Evolutionary conservation across 2,797 vertebrate genomes (phyloP).

Genomic region (Onychomys torridus): DNA sequence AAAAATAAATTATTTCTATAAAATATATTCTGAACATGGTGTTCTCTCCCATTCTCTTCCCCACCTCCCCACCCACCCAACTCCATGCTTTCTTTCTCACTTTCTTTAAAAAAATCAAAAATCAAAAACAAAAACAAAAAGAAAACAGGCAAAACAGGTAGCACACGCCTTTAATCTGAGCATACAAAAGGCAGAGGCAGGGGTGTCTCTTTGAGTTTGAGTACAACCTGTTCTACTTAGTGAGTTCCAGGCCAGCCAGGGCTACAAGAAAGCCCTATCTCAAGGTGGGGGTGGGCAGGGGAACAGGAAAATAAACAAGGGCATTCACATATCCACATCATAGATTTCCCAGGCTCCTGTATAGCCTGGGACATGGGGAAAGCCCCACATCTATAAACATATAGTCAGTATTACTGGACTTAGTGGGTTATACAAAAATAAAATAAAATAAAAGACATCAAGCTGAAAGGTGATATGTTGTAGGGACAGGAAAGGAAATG

Average conservation of each 20-base stretch:
- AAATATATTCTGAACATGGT: neutral
- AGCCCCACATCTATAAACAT: no score
- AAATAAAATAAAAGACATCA: neutral
- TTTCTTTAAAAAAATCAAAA: neutral
- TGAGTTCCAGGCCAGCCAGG: neutral
- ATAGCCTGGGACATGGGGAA: neutral
- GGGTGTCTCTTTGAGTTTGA: neutral
- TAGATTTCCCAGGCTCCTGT: neutral
- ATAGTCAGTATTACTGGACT: no score
- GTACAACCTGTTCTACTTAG: neutral
- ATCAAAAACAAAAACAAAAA: no score
- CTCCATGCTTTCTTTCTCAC: neutral
- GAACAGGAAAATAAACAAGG: neutral
- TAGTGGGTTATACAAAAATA: neutral
- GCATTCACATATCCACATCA: neutral
- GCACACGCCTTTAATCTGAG: neutral
- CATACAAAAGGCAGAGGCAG: neutral
- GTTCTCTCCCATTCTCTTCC: neutral
- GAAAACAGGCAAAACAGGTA: neutral
- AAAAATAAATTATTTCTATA: neutral
- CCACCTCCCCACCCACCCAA: no score
- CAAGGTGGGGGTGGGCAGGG: no score
- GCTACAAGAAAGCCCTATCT: no score
- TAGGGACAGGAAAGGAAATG: neutral
- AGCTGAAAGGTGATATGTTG: neutral